These are phyloP conservation scores for Perccottus glenii DNA, from an alignment of 2,113 vertebrate species.

Conservation along the genomic window DNA sequence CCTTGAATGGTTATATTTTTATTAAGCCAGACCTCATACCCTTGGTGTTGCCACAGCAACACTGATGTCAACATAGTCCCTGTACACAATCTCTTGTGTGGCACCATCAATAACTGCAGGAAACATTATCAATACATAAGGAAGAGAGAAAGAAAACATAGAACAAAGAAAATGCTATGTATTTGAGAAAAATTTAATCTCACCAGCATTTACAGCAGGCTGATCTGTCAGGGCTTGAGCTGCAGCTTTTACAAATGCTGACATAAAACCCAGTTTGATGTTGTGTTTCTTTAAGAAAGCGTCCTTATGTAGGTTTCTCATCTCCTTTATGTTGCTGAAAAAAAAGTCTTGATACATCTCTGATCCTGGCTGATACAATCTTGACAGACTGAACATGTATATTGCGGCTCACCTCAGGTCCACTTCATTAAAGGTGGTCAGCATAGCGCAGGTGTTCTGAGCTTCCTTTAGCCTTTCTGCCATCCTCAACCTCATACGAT, in stretches of 20 bases:
- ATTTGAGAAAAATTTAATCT: not conserved
- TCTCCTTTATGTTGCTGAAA: slow-evolving; percentile 89
- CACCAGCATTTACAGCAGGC: slow-evolving; percentile 91
- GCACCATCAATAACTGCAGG: slow-evolving; percentile 90
- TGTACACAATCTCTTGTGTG: slow-evolving; percentile 95
- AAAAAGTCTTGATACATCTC: not conserved
- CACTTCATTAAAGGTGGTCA: slow-evolving; percentile 95
- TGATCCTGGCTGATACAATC: not conserved
- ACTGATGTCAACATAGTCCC: slow-evolving; percentile 96
- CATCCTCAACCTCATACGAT: slow-evolving; percentile 93
- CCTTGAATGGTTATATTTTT: not conserved
- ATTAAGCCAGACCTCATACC: slow-evolving; percentile 69
- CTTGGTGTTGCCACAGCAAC: slow-evolving; percentile 93
- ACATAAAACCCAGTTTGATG: slow-evolving; percentile 95
- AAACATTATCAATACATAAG: not conserved
- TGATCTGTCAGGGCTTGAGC: slow-evolving; percentile 90
- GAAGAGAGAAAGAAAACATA: not conserved
- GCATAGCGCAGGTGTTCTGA: slow-evolving; percentile 94
- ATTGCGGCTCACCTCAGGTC: slow-evolving; percentile 91
- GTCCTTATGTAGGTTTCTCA: slow-evolving; percentile 88
- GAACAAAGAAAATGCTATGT: not conserved
- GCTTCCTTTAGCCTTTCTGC: slow-evolving; percentile 96
- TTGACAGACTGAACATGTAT: not conserved
- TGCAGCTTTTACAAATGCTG: slow-evolving; percentile 92
- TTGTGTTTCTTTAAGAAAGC: slow-evolving; percentile 91